Conservation (phyloP, 2,113 vertebrate genomes). For the Spea bombifrons region DNA sequence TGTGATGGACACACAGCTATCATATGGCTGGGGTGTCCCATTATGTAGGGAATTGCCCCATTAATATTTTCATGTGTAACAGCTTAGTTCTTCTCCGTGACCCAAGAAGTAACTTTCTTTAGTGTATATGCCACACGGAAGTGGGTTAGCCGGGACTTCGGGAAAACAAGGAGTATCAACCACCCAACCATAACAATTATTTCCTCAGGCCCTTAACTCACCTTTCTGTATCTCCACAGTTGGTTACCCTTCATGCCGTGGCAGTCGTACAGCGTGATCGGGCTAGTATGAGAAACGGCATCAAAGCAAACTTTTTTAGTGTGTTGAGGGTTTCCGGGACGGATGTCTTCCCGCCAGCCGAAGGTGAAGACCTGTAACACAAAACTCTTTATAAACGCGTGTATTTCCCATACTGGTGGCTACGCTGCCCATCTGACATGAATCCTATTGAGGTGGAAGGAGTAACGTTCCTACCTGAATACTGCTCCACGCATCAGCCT, state of each 20-base stretch:
- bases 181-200: background rate
- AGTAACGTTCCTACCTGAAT: constrained; percentile 74
- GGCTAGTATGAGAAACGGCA: constrained; percentile 86
- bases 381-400: constrained; percentile 14
- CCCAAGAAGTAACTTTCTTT: too few species aligned
- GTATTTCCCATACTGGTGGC: too few species aligned
- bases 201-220: constrained; percentile 55
- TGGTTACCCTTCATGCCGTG: constrained; percentile 98
- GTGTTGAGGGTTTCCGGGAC: constrained; percentile 89
- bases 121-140: too few species aligned
- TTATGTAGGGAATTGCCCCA: too few species aligned
- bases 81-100: too few species aligned
- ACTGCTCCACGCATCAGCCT: constrained; percentile 81
- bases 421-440: too few species aligned
- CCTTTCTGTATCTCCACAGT: constrained; percentile 90
- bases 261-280: constrained; percentile 91
- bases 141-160: too few species aligned
- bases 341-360: constrained; percentile 93
- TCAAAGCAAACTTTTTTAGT: constrained; percentile 95
- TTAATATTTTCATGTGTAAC: too few species aligned
- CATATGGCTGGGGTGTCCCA: too few species aligned
- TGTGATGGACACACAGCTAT: too few species aligned
- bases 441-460: background rate
- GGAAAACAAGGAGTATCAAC: too few species aligned
- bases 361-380: constrained; percentile 88